Conservation (phyloP, 2,113 vertebrate species). For the Centropristis striata region DNA sequence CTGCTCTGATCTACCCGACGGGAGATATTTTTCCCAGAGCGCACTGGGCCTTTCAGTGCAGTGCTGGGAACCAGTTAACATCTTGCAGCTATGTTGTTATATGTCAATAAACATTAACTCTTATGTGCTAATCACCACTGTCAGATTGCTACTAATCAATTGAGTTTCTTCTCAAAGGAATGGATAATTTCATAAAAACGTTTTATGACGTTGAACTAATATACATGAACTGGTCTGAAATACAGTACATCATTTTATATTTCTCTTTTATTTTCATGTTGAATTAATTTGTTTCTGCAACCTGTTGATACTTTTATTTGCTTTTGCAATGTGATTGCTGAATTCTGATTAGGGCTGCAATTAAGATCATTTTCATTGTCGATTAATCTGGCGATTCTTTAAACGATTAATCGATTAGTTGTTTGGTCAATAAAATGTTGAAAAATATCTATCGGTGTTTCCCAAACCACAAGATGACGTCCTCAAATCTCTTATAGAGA, state of each 20-base stretch:
- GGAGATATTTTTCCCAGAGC: background rate
- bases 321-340: background rate
- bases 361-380: too few relatives aligned
- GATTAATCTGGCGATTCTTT: too few relatives aligned
- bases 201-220: background rate
- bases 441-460: too few relatives aligned
- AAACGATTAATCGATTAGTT: too few relatives aligned
- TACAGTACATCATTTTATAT: background rate
- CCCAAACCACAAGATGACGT: too few relatives aligned
- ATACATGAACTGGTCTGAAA: background rate
- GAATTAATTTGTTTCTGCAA: background rate
- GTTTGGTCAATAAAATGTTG: too few relatives aligned
- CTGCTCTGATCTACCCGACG: conserved; percentile 27
- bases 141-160: background rate
- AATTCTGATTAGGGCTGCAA: too few relatives aligned
- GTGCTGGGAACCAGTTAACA: conserved; percentile 12
- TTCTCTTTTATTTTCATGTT: background rate
- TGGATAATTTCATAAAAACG: background rate
- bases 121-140: background rate
- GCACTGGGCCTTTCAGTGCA: conserved; percentile 5
- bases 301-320: too few relatives aligned
- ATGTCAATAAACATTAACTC: background rate
- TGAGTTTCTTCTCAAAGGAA: too few relatives aligned
- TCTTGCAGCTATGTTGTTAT: conserved; percentile 21
- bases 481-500: too few relatives aligned